Evolutionary conservation across 2,113 vertebrate species (phyloP).

Genomic region (Leptocoma aspasia): DNA sequence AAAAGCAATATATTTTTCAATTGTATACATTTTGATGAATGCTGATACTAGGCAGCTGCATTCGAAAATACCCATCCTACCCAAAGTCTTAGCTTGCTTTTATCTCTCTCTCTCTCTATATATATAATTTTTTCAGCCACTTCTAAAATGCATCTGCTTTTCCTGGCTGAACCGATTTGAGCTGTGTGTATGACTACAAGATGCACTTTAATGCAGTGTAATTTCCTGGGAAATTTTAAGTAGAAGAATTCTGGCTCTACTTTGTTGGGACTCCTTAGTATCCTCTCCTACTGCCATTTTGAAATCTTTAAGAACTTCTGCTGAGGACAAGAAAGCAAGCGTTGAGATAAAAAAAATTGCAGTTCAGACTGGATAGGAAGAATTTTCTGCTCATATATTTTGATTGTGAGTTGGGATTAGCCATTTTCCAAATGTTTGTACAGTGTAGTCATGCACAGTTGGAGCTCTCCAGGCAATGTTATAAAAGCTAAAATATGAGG

Average conservation of each 20-base stretch:
- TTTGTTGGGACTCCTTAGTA: not conserved
- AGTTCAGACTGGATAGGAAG: not conserved
- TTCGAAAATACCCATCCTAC: not conserved
- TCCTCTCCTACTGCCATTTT: not conserved
- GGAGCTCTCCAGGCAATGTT: not conserved
- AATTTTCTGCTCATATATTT: not conserved
- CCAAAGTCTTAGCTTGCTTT: not conserved
- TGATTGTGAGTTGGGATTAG: not conserved
- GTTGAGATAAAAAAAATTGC: not conserved
- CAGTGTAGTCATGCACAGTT: not conserved
- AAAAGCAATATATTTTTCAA: not conserved
- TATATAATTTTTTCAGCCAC: not conserved
- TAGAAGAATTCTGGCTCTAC: not conserved
- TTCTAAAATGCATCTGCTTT: not conserved
- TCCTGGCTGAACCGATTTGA: not conserved
- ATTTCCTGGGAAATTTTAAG: not conserved
- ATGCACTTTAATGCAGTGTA: not conserved
- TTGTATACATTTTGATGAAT: not conserved
- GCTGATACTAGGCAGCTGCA: not conserved
- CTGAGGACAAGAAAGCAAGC: not conserved
- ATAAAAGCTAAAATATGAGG: not conserved
- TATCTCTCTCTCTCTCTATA: not conserved
- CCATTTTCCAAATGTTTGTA: not conserved
- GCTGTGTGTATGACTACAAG: not conserved
- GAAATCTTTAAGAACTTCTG: not conserved